Evolutionary conservation across 1,140 invertebrate genomes (phyloP), one percentile per base, ranked within the genome.

Genomic region (Diabrotica virgifera): DNA sequence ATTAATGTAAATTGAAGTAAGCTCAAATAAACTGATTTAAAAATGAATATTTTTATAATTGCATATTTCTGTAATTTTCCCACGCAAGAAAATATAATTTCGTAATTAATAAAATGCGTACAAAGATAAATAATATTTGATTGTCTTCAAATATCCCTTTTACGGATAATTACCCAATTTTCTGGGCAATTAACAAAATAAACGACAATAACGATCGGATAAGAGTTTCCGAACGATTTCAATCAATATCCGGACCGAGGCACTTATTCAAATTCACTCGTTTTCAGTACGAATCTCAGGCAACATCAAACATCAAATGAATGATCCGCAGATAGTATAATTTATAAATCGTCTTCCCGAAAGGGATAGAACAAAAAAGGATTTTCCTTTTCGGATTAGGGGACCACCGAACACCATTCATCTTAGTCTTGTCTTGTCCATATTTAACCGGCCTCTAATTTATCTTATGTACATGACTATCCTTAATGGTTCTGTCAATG

Each of bases 401-500:
- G 40, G 40, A 6, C 2, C 8, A 46, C n/a, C 40, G 12, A 12
- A 6, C 24, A 54, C 56, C 66, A 71, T 71, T 66, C 62, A 68
- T 70, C 69, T 71, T 71, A 55, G 69, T 66, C 69, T 71, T 71
- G 66, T 70, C 66, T 67, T 71, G 69, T 71, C 69, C 66, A 71
- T 66, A 71, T 68, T 68, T 68, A 68, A 59, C 62, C 40, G 66
- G 58, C 52, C 64, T 60, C 67, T 71, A 71, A 71, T 71, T 71
- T 71, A 71, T 71, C 67, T 71, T 66, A 63, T 71, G 69, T 71
- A 68, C 69, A 71, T 71, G 69, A 66, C 67, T 52, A 61, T 55
- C 52, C 58, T 52, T 64, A 62, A 63, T 63, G 66, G 62, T 51
- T 46, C 57, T 57, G 58, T 66, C 64, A 54, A 66, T 62, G 52